Conservation (phyloP, 2,113 vertebrate genomes). For the Corythornis vintsioides region DNA sequence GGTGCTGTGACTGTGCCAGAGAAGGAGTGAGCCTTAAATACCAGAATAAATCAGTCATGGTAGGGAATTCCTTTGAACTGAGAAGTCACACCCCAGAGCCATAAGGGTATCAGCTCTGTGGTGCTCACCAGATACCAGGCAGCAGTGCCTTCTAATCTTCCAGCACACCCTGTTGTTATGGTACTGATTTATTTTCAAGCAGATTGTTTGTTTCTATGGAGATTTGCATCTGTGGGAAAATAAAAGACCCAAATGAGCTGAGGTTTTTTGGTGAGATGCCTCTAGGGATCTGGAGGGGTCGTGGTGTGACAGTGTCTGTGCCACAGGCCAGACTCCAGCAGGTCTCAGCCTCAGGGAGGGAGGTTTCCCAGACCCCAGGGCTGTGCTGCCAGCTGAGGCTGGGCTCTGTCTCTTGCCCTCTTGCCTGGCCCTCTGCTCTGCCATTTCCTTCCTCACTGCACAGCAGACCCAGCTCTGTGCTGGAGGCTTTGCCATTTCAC, state of each 20-base stretch:
- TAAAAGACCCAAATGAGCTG: neutral
- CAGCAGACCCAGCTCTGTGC: neutral
- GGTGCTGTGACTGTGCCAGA: neutral
- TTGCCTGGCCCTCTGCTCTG: neutral
- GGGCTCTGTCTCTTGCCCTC: neutral
- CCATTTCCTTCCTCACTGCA: neutral
- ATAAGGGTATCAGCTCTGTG: neutral
- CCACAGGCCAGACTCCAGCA: neutral
- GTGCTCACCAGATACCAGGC: conserved; percentile 4
- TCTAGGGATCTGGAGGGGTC: neutral
- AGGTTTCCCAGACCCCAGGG: neutral
- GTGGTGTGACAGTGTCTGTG: neutral
- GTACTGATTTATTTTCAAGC: conserved; percentile 26
- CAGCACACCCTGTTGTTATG: conserved; percentile 14
- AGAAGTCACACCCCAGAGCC: conserved; percentile 21
- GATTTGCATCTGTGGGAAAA: conserved; percentile 29
- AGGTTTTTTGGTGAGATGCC: neutral
- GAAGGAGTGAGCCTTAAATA: conserved; percentile 8
- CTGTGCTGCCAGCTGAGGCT: neutral
- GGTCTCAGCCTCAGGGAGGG: neutral
- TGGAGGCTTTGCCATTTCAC: neutral
- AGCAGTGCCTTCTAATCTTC: neutral
- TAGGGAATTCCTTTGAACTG: conserved; percentile 56
- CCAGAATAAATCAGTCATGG: conserved; percentile 27
- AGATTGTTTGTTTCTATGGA: conserved; percentile 36